phyloP scores from a whole-genome alignment of 2,888 invertebrate species.

The Salpingus planirostris region DNA sequence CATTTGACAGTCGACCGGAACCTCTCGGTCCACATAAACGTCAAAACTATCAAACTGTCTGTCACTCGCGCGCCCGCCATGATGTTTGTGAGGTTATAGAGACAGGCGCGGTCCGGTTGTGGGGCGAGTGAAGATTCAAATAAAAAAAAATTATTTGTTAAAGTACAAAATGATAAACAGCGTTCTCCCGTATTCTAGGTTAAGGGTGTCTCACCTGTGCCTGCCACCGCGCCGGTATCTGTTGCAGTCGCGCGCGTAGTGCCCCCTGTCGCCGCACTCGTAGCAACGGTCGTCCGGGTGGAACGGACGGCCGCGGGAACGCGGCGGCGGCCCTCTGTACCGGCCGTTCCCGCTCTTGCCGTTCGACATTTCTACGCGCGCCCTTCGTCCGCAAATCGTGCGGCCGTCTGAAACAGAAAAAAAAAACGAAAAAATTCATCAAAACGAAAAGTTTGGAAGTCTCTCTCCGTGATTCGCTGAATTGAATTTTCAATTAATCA shows the following conservation, averaged over 20 bases:
- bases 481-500: too few relatives aligned
- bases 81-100: too few relatives aligned
- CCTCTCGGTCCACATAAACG: too few relatives aligned
- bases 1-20: too few relatives aligned
- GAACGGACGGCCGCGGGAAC: conserved; percentile 61
- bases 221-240: conserved; percentile 53
- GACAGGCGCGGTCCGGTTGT: conserved; percentile 11
- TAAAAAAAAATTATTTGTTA: not conserved
- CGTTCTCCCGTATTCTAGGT: too few relatives aligned
- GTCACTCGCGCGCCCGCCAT: too few relatives aligned
- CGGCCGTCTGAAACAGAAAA: conserved; percentile 53
- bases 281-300: conserved; percentile 90
- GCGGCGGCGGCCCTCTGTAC: conserved; percentile 49
- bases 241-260: conserved; percentile 86
- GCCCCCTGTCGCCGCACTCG: conserved; percentile 89
- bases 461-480: too few relatives aligned
- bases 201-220: conserved; percentile 48
- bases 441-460: too few relatives aligned
- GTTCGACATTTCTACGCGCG: conserved; percentile 86
- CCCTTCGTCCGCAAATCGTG: conserved; percentile 80
- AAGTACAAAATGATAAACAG: too few relatives aligned
- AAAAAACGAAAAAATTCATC: too few relatives aligned
- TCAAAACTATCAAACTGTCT: too few relatives aligned
- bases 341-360: conserved; percentile 57
- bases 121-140: conserved; percentile 6